Evolutionary conservation across 2,113 vertebrate genomes (phyloP).

Genomic region (Epinephelus fuscoguttatus): DNA sequence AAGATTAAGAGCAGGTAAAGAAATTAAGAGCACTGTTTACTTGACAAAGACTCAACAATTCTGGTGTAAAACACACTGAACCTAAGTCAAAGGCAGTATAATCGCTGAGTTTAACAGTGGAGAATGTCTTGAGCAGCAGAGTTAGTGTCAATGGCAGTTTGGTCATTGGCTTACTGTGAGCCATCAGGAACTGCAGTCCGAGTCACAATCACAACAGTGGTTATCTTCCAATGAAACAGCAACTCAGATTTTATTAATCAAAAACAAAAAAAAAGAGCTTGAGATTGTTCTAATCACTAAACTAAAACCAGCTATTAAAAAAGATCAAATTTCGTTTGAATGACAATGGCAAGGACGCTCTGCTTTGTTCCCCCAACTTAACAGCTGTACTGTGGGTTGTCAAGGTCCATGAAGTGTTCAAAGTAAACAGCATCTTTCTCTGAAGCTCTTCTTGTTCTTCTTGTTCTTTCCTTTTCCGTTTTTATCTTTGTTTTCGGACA

Average conservation of each 20-base stretch:
- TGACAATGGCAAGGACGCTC: conserved; percentile 44
- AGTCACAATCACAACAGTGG: conserved; percentile 68
- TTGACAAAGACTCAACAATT: conserved; percentile 32
- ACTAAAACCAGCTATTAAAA: conserved; percentile 47
- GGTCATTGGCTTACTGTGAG: conserved; percentile 48
- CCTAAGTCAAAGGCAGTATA: conserved; percentile 52
- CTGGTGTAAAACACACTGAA: conserved; percentile 28
- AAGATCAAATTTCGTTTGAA: conserved; percentile 55
- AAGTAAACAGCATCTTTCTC: conserved; percentile 96
- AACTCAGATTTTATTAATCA: conserved; percentile 36
- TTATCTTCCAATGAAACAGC: conserved; percentile 51
- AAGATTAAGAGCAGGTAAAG: conserved; percentile 26
- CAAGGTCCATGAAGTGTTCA: conserved; percentile 72
- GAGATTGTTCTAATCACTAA: conserved; percentile 54
- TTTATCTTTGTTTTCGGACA: conserved; percentile 98
- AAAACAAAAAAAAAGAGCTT: conserved; percentile 49
- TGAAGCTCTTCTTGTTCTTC: conserved; percentile 96
- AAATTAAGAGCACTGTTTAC: conserved; percentile 49
- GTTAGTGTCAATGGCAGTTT: conserved; percentile 78
- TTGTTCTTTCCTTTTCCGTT: conserved; percentile 97
- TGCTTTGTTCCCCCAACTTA: conserved; percentile 36
- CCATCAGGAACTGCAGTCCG: conserved; percentile 61
- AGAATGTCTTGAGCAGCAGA: conserved; percentile 60
- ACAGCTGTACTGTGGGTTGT: conserved; percentile 34
- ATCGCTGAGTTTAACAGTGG: conserved; percentile 52